Evolutionary conservation across 2,797 vertebrate species (phyloP).

Genomic region (Numenius phaeopus): DNA sequence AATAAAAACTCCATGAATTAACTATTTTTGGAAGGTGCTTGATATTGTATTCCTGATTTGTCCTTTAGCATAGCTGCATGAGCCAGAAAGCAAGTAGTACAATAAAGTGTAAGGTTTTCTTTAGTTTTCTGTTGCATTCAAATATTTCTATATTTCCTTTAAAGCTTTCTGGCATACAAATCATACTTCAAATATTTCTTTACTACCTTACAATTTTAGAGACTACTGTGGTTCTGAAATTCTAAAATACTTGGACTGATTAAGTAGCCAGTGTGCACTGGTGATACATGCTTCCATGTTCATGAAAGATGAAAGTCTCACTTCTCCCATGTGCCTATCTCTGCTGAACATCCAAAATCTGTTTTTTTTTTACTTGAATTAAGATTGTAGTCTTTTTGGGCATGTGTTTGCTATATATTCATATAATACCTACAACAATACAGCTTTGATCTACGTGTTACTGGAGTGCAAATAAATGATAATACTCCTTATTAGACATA

Average conservation of each 20-base stretch:
- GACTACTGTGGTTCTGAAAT: not conserved
- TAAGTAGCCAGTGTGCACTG: not conserved
- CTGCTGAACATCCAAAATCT: not conserved
- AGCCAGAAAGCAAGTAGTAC: not conserved
- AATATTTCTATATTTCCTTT: not conserved
- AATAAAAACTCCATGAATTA: not conserved
- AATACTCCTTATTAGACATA: not conserved
- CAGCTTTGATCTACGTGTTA: rapidly evolving
- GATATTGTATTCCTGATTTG: not conserved
- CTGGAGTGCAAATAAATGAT: not conserved
- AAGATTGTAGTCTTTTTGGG: not conserved
- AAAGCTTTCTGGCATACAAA: not conserved
- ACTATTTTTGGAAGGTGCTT: not conserved
- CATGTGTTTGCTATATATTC: not conserved
- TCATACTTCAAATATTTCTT: not conserved
- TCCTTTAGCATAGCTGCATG: not conserved
- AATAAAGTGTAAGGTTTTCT: not conserved
- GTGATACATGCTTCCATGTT: not conserved
- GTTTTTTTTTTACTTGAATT: not conserved
- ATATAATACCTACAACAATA: not conserved
- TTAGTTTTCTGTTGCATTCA: not conserved
- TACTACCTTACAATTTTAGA: not conserved
- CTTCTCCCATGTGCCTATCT: not conserved
- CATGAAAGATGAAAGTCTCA: not conserved
- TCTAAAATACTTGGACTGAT: not conserved